Percentiles rank a stretch among this genome's conserved stretches.
phyloP scores from a whole-genome alignment of 2,797 vertebrate genomes.

The Tiaroga cobitis region DNA sequence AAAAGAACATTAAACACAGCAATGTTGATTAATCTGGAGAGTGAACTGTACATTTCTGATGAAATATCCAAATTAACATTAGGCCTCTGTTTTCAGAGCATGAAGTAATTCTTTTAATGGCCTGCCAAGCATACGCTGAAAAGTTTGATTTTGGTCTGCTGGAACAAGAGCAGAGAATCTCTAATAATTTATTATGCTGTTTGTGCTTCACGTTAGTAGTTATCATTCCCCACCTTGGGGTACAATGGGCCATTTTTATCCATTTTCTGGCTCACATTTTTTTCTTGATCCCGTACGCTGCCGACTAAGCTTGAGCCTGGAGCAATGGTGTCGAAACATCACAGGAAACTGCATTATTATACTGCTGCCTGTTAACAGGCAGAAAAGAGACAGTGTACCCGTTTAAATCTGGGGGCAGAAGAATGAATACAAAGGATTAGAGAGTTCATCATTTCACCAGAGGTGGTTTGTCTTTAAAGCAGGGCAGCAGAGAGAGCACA shows the following conservation, averaged over 20 bases:
- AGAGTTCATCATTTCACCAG: slow-evolving; percentile 65
- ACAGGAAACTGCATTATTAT: slow-evolving; percentile 83
- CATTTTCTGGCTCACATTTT: slow-evolving; percentile 73
- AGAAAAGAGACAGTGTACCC: slow-evolving; percentile 73
- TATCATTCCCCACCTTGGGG: slow-evolving; percentile 83
- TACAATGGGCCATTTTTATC: slow-evolving; percentile 79
- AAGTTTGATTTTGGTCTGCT: slow-evolving; percentile 80
- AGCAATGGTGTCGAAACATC: slow-evolving; percentile 81
- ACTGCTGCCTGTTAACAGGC: slow-evolving; percentile 76
- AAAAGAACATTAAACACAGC: slow-evolving; percentile 44
- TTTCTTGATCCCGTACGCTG: slow-evolving; percentile 71
- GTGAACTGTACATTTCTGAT: slow-evolving; percentile 61
- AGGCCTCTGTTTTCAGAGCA: slow-evolving; percentile 75
- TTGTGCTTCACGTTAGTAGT: slow-evolving; percentile 79
- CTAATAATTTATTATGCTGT: slow-evolving; percentile 83
- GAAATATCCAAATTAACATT: slow-evolving; percentile 76
- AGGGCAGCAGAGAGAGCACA: slow-evolving; percentile 31
- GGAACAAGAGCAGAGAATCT: slow-evolving; percentile 66
- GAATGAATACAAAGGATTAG: slow-evolving; percentile 68
- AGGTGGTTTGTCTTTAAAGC: slow-evolving; percentile 61
- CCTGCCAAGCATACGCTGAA: slow-evolving; percentile 74
- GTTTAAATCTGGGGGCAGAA: slow-evolving; percentile 73
- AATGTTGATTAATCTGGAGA: slow-evolving; percentile 57
- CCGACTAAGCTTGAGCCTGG: slow-evolving; percentile 81
- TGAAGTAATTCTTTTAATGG: slow-evolving; percentile 84